phyloP scores from a whole-genome alignment of 2,888 invertebrate species.

The Graphium colonna region DNA sequence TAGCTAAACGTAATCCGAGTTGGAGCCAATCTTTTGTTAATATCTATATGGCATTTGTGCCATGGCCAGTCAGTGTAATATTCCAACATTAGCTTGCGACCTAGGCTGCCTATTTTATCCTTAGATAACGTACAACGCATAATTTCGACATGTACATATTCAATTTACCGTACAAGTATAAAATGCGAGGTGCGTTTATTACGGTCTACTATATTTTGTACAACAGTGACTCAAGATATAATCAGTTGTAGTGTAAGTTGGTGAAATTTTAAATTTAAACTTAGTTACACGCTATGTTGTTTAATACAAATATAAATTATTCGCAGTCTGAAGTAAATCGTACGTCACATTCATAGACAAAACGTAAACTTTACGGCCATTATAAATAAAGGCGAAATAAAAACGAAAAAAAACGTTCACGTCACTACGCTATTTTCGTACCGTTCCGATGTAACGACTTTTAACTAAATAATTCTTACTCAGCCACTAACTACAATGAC shows the following conservation, averaged over 20 bases:
- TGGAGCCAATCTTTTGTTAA: conserved; percentile 11
- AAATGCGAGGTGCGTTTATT: neutral
- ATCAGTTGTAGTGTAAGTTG: neutral
- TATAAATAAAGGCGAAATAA: neutral
- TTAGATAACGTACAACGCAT: conserved; percentile 3
- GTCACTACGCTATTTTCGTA: neutral
- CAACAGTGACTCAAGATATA: neutral
- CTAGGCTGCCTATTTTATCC: conserved; percentile 6
- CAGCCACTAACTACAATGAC: neutral
- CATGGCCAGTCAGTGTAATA: conserved; percentile 12
- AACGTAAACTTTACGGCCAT: neutral
- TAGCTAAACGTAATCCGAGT: neutral
- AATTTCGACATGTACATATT: conserved; percentile 5
- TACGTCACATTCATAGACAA: neutral
- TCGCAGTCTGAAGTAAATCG: neutral
- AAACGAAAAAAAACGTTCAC: neutral
- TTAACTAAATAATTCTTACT: conserved; percentile 5
- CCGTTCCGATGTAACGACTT: neutral
- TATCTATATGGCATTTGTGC: conserved; percentile 13
- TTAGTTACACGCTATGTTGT: neutral
- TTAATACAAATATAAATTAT: neutral
- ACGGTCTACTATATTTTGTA: neutral
- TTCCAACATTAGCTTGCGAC: neutral
- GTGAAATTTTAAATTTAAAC: neutral
- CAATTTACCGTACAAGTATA: neutral